These are phyloP conservation scores for Chrysodeixis includens DNA, from an alignment of 2,888 invertebrate genomes.

Conservation along the genomic window DNA sequence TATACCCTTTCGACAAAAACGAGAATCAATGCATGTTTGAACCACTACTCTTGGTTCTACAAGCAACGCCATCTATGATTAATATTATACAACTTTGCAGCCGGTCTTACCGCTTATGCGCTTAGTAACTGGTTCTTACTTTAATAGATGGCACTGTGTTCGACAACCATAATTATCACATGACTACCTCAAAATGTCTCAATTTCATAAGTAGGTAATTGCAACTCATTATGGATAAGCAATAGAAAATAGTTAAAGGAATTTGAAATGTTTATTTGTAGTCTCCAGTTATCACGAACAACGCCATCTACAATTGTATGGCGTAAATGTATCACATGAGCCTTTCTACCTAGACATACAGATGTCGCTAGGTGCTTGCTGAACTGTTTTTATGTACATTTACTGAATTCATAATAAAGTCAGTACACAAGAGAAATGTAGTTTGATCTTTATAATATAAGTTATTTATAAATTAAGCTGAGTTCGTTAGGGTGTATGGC, in stretches of 20 bases:
- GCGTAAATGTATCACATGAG: background rate
- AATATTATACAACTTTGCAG: conserved; percentile 8
- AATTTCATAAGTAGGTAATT: no score
- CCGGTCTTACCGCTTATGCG: background rate
- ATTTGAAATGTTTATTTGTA: no score
- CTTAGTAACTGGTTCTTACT: conserved; percentile 8
- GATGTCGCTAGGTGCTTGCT: background rate
- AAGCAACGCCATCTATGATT: conserved; percentile 40
- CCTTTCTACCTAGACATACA: background rate
- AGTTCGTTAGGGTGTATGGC: no score
- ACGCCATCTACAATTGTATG: background rate
- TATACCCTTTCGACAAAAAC: background rate
- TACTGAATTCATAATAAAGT: no score
- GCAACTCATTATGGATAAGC: no score
- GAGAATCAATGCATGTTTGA: background rate
- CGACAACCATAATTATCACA: no score
- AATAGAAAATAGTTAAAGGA: no score
- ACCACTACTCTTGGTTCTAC: background rate
- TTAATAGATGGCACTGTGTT: conserved; percentile 33
- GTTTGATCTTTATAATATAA: no score
- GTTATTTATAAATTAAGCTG: no score
- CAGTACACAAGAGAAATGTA: no score
- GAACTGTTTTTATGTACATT: background rate
- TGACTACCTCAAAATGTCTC: no score
- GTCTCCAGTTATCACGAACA: background rate